Evolutionary conservation across 2,888 invertebrate species (phyloP).

Genomic region (Apocheima hispidaria): DNA sequence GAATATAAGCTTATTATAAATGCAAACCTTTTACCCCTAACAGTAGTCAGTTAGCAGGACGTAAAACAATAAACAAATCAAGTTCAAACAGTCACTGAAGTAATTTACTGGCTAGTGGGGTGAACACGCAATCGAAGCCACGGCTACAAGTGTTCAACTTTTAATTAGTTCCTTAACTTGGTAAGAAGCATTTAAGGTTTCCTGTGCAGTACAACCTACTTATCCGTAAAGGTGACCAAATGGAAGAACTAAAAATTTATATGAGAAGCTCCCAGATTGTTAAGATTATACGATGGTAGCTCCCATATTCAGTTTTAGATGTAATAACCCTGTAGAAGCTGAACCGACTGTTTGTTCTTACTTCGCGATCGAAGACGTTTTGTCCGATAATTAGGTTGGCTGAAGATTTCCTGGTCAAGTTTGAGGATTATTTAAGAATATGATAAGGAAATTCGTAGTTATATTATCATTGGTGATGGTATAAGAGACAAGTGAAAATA

Average conservation of each 20-base stretch:
- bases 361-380: constrained; percentile 48
- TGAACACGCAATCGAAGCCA: constrained; percentile 58
- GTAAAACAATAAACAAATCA: constrained; percentile 28
- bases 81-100: constrained; percentile 41
- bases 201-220: constrained; percentile 47
- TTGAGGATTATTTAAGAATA: no score
- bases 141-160: constrained; percentile 78
- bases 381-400: constrained; percentile 30
- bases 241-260: not conserved
- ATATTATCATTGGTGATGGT: no score
- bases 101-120: constrained; percentile 59
- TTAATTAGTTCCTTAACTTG: constrained; percentile 78
- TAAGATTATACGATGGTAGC: not conserved
- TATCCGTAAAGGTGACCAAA: not conserved
- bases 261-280: not conserved
- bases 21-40: not conserved
- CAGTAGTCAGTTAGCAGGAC: not conserved
- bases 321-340: constrained; percentile 20
- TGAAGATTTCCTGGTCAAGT: constrained; percentile 17
- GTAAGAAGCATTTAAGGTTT: constrained; percentile 71
- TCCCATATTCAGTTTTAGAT: not conserved
- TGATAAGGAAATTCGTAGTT: not conserved
- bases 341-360: constrained; percentile 59
- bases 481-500: no score
- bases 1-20: not conserved